Base-by-base conservation (phyloP, 2,113 vertebrate genomes). In the Edolisoma coerulescens region DNA sequence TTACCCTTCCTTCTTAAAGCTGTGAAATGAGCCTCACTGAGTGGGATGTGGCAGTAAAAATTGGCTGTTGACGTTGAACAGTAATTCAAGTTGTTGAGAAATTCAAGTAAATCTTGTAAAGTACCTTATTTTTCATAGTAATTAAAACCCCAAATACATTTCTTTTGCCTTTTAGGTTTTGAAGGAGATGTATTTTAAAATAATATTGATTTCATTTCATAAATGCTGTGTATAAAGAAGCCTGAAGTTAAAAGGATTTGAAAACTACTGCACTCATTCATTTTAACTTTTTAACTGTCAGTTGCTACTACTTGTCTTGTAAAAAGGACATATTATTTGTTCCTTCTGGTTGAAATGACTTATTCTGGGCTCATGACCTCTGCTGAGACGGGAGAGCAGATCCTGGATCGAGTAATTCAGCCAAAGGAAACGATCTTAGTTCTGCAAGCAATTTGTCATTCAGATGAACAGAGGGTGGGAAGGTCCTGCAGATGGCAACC, bases 401-500 rank as follows among this genome's bases (percentile, higher is more conserved):
- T 61, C 16, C 60, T 70, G 21, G 4, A 18, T 23, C 0, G 32
- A 82, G 37, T 35, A 42, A 64, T 65, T 73, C 0, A 0, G 15
- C 79, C 32, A 37, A 70, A 91, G 42, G 22, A 56, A 80, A 53
- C 0, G 0, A 16, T 68, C 13, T 68, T 13, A 45, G 6, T 16
- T 76, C 63, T 59, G 61, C 35, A 10, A 44, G 33, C 20, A 24
- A 4, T 65, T 54, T 75, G 17, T n/a, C 30, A 15, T 21, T 65
- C 17, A 32, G 23, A 13, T 7, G 35, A 86, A 22, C 33, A 33
- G 69, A 65, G 28, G n/a, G 27, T 16, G 67, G 8, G 6, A 56
- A 73, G 74, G n/a, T 44, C 95, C 96, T 94, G 93, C 59, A 95
- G 96, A 26, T 94, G 96, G 95, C 95, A 93, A 74, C 49, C 90